Percentiles rank a stretch among this genome's conserved stretches.
Conservation (phyloP, 2,797 vertebrate species). For the Natrix natrix region DNA sequence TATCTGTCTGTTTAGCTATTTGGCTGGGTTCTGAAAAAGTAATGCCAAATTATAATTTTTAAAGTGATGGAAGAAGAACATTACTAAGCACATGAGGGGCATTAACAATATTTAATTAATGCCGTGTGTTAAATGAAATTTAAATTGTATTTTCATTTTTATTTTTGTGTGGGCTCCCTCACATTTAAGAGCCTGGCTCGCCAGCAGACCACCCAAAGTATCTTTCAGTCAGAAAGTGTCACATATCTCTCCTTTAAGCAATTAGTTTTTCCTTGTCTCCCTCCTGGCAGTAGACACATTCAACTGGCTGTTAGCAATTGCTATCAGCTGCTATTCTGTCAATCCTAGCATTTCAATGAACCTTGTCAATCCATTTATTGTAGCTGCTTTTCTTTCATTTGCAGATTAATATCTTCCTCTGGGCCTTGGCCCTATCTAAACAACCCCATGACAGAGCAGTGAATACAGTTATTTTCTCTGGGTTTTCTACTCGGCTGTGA, state of each 20-base stretch:
- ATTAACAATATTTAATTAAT: neutral
- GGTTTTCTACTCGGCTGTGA: neutral
- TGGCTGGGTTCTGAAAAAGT: neutral
- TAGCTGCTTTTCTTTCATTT: neutral
- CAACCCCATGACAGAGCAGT: neutral
- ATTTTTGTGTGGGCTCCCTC: neutral
- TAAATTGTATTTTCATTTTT: neutral
- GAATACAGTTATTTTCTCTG: neutral
- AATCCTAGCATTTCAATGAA: neutral
- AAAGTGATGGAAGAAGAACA: neutral
- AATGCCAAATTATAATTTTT: neutral
- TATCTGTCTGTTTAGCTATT: neutral
- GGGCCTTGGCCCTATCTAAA: neutral
- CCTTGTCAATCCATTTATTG: neutral
- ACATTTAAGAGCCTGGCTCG: neutral
- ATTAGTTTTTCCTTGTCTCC: neutral
- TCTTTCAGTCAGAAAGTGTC: neutral
- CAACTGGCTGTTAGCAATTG: neutral
- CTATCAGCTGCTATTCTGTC: neutral
- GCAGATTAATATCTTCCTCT: neutral
- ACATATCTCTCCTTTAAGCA: neutral
- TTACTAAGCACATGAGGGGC: neutral
- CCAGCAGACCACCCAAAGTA: neutral
- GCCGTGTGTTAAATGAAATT: neutral
- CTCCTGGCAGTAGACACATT: neutral